phyloP scores from a whole-genome alignment of 2,888 invertebrate genomes.

The Caenorhabditis doughertyi region DNA sequence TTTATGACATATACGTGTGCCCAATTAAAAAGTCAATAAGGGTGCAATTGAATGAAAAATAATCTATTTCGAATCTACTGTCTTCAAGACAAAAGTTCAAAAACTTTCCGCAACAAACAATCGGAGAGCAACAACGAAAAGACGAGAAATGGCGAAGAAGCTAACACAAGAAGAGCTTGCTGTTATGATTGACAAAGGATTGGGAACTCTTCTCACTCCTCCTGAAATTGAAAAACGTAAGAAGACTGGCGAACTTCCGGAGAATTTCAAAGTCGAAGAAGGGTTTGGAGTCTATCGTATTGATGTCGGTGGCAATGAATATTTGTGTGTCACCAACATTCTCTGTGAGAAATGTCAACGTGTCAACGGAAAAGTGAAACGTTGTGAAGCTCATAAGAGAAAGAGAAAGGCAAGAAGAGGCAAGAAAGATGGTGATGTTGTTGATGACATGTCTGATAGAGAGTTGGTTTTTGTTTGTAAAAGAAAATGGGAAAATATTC shows the following conservation, averaged over 20 bases:
- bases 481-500: not conserved
- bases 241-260: slow-evolving; percentile 43
- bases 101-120: slow-evolving; percentile 18
- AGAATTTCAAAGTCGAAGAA: slow-evolving; percentile 43
- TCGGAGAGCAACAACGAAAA: not conserved
- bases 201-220: slow-evolving; percentile 34
- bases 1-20: too few relatives aligned
- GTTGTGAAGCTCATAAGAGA: slow-evolving; percentile 53
- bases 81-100: slow-evolving; percentile 1
- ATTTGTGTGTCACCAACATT: slow-evolving; percentile 55
- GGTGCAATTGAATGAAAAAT: too few relatives aligned
- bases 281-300: slow-evolving; percentile 56
- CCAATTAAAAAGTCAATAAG: too few relatives aligned
- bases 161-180: slow-evolving; percentile 27
- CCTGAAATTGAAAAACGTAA: slow-evolving; percentile 26
- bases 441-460: slow-evolving; percentile 59
- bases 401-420: slow-evolving; percentile 26
- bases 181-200: slow-evolving; percentile 40
- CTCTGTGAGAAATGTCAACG: slow-evolving; percentile 56
- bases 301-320: slow-evolving; percentile 38
- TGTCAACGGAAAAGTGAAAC: slow-evolving; percentile 49
- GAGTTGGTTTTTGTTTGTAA: slow-evolving; percentile 34
- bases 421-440: slow-evolving; percentile 39
- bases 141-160: slow-evolving; percentile 23
- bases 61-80: not conserved